Evolutionary conservation across 2,888 invertebrate genomes (phyloP).

Genomic region (Heliconius charithonia): DNA sequence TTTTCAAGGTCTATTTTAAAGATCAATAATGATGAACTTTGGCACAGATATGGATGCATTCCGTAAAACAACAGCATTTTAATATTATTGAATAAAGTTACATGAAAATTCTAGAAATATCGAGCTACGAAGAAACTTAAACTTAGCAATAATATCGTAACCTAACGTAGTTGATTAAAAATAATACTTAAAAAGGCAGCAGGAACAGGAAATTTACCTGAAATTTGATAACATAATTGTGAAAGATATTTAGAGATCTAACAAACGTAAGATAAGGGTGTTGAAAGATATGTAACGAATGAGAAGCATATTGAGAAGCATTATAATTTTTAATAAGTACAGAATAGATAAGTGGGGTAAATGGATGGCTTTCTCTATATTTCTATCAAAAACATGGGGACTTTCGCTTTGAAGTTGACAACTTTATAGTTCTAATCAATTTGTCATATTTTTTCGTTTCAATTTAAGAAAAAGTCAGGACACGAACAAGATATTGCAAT

Average conservation of each 20-base stretch:
- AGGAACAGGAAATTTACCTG: too few species aligned
- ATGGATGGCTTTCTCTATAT: not conserved
- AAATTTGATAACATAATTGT: not conserved
- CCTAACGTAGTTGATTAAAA: too few species aligned
- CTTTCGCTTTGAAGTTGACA: not conserved
- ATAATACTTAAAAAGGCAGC: too few species aligned
- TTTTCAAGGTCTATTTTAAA: not conserved
- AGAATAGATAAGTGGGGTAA: not conserved
- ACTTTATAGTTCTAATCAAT: not conserved
- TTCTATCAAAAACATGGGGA: not conserved
- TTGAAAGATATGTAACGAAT: not conserved
- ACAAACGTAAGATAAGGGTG: too few species aligned
- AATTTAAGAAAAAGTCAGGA: not conserved
- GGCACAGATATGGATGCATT: constrained; percentile 1
- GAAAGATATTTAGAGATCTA: not conserved
- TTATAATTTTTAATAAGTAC: not conserved
- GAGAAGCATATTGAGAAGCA: not conserved
- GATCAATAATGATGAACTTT: constrained; percentile 2
- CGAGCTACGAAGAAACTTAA: not conserved
- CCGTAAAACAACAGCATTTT: not conserved
- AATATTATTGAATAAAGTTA: not conserved
- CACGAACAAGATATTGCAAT: not conserved
- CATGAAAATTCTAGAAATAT: not conserved
- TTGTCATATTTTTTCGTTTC: not conserved
- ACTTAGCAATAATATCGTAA: not conserved